Base-by-base conservation (phyloP, 2,797 vertebrate genomes). In the Xyrichtys novacula region DNA sequence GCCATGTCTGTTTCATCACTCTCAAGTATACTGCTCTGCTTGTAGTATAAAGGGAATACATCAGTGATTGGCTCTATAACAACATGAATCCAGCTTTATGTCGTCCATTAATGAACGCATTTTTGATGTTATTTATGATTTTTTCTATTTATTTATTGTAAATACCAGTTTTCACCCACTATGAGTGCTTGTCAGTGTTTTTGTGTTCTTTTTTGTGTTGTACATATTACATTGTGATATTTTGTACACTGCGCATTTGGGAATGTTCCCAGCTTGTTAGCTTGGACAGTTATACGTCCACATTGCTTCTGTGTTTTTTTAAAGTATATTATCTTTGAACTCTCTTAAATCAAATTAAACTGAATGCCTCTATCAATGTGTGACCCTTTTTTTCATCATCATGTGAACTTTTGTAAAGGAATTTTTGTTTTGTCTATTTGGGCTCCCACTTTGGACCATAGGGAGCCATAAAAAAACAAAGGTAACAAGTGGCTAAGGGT, bases 181-280 rank as follows among this genome's bases (percentile, higher is more conserved):
- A 53, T 82, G 62, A 67, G 71, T 86, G 78, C 64, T 87, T 53
- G 75, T 88, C 66, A 85, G 54, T 91, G 85, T 89, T 74, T 86
- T 81, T 87, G 77, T 89, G 81, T 89, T 78, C 43, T 82, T 87
- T 90, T 90, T 88, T 88, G 84, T 92, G 89, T 92, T 94, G 92
- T 94, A 91, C 75, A 93, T 91, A 91, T 86, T 83, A 85, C 81
- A 85, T 86, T 80, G 93, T 93, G 91, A 86, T 87, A 84, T 93
- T 94, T 93, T 93, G 88, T 92, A 91, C 84, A 89, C 88, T 77
- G 76, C 83, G 66, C 87, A 83, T 90, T 91, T 89, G 81, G 78
- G 85, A 87, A 84, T 81, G 80, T 78, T 76, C 87, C 84, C 84
- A 84, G 74, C 71, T 84, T 83, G 74, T 83, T 61, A 78, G 84